Conservation (phyloP, 2,113 vertebrate genomes). For the Microcebus ravelobensis region DNA sequence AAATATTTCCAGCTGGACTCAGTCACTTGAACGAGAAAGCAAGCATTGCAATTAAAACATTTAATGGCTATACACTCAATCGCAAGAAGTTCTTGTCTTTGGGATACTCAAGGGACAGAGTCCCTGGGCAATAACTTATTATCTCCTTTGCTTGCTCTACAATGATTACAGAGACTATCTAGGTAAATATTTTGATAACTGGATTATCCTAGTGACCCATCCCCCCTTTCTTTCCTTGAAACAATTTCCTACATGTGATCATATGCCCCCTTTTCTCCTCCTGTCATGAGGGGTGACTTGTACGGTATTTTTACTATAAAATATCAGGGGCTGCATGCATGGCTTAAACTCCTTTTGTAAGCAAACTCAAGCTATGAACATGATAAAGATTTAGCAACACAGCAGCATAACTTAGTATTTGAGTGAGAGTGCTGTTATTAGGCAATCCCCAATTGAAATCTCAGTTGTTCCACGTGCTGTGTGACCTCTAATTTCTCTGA, state of each 20-base stretch:
- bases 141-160: slow-evolving; percentile 8
- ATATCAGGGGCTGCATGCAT: slow-evolving; percentile 26
- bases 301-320: background rate
- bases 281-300: background rate
- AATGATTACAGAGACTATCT: slow-evolving; percentile 6
- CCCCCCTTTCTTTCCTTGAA: background rate
- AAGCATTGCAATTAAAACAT: background rate
- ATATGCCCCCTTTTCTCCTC: background rate
- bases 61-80: slow-evolving; percentile 41
- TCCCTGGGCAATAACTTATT: background rate
- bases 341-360: background rate
- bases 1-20: slow-evolving; percentile 17
- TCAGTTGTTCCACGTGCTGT: background rate
- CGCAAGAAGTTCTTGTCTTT: slow-evolving; percentile 52
- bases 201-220: slow-evolving; percentile 22
- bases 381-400: slow-evolving; percentile 34
- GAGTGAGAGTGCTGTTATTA: background rate
- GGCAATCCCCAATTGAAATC: background rate
- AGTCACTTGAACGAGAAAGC: slow-evolving; percentile 34
- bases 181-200: slow-evolving; percentile 67
- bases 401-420: background rate
- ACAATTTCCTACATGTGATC: slow-evolving; percentile 1
- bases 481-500: background rate
- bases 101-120: background rate
- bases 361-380: background rate